Evolutionary conservation across 2,888 invertebrate species (phyloP), one percentile per base, ranked within the genome.

Genomic region (Nemapogon koenigi): DNA sequence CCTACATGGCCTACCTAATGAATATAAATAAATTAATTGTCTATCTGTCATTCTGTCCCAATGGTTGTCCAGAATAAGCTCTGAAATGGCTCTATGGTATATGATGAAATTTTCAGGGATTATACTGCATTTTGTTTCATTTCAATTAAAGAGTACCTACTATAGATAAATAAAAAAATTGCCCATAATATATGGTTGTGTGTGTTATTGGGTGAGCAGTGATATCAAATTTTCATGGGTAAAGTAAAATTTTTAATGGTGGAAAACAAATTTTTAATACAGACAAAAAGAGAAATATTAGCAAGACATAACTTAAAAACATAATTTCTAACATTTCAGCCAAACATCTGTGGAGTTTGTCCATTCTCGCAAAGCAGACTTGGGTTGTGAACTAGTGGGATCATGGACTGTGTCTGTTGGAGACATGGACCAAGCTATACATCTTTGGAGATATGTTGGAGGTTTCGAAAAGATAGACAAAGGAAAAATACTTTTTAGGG

Each of bases 391-490:
- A 59, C 78, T 98, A 49, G 89, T 96, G 16, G 98, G 93, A 39
- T 97, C 97, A 53, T 99, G 97, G 94, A 91, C 90, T 0, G 97
- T 97, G 2, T 89, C 90, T 38, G 93, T 94, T 26, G 99, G 99
- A 22, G 97, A 98, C 59, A 90, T 97, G 81, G 98, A 99, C 80
- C 98, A 99, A 73, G 94, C 90, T 13, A 80, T 99, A 43, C 97
- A 99, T 68, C 81, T 99, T 39, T 98, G 97, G 97, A 88, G 90
- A 56, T 97, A 94, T 62, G 90, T 88, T 8, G 94, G 96, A 35
- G 98, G 98, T 15, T 98, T 94, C 57, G 86, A 90, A 57, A 86
- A 88, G 51, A 88, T 94, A 52, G 94, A 94, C 69, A 83, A 84
- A 50, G 88, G 90, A 18, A 88, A 90, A 57, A 76, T 82, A 46